Evolutionary conservation across 2,797 vertebrate species (phyloP).

Genomic region (Labeo calbasu): DNA sequence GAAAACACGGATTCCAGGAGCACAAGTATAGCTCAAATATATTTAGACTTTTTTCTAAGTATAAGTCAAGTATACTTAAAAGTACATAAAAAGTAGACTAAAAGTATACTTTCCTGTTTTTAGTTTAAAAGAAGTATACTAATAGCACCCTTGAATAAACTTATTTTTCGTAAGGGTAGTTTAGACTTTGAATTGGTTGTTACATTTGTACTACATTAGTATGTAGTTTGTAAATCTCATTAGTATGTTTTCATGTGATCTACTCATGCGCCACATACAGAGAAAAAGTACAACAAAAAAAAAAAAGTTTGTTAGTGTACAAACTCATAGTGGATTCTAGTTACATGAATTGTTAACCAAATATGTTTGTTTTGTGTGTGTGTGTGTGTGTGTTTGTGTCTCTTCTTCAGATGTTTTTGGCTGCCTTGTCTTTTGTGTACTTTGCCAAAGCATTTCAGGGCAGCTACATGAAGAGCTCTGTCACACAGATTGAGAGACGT

Average conservation of each 20-base stretch:
- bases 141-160: too few species aligned
- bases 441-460: conserved; percentile 89
- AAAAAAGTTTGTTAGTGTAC: not conserved
- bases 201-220: not conserved
- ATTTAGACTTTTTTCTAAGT: too few species aligned
- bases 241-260: not conserved
- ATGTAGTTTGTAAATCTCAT: not conserved
- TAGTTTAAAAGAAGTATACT: too few species aligned
- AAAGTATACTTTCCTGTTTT: too few species aligned
- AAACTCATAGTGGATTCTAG: not conserved
- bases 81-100: too few species aligned
- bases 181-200: not conserved
- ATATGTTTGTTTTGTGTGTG: not conserved
- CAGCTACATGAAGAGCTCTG: conserved; percentile 91
- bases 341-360: not conserved
- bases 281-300: too few species aligned
- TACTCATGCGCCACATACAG: not conserved
- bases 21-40: too few species aligned
- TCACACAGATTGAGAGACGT: conserved; percentile 92
- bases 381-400: not conserved
- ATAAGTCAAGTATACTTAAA: too few species aligned
- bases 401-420: conserved; percentile 83
- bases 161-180: too few species aligned
- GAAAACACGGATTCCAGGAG: too few species aligned
- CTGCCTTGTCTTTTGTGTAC: conserved; percentile 83